phyloP scores from a whole-genome alignment of 2,797 vertebrate genomes.

The Myripristis jacobus region DNA sequence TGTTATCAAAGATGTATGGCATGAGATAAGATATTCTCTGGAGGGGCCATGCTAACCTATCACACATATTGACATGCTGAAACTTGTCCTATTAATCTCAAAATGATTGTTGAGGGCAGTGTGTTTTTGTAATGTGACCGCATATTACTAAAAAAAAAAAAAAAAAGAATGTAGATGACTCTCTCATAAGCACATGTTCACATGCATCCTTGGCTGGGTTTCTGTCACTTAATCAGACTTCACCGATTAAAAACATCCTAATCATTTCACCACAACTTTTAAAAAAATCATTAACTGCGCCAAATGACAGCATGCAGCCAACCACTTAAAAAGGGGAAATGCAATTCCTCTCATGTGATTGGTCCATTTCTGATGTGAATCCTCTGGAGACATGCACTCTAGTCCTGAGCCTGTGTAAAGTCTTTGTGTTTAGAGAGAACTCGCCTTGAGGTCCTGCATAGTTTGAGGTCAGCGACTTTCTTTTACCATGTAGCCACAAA shows the following conservation, averaged over 20 bases:
- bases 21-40: too few species aligned
- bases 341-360: conserved; percentile 42
- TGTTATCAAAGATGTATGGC: not conserved
- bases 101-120: not conserved
- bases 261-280: conserved; percentile 2
- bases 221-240: not conserved
- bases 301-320: conserved; percentile 40
- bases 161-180: too few species aligned
- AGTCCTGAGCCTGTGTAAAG: conserved; percentile 61
- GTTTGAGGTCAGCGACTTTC: conserved; percentile 42
- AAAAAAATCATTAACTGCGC: conserved; percentile 14
- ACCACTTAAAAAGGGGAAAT: conserved; percentile 24
- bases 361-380: conserved; percentile 53
- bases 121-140: too few species aligned
- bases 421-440: conserved; percentile 58
- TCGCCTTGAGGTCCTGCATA: conserved; percentile 42
- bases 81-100: not conserved
- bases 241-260: not conserved
- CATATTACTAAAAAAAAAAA: not conserved
- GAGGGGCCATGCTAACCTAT: too few species aligned
- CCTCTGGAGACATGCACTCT: conserved; percentile 52
- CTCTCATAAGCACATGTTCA: too few species aligned
- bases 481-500: conserved; percentile 39
- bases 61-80: not conserved
- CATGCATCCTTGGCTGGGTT: too few species aligned